These are phyloP conservation scores for Ailuropoda melanoleuca DNA, from an alignment of 2,113 vertebrate genomes.

Conservation along the genomic window DNA sequence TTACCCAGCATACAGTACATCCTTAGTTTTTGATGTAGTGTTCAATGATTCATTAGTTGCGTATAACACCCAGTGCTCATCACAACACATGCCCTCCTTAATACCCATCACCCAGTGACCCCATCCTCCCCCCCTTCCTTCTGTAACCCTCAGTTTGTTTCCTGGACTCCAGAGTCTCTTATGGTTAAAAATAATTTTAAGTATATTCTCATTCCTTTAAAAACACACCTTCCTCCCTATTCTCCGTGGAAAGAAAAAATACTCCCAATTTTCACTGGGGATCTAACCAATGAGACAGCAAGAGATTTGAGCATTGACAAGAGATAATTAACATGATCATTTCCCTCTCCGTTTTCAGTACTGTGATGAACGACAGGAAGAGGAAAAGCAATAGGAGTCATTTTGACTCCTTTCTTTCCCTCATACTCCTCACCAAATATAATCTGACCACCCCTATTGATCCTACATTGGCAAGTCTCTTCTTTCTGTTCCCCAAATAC, in stretches of 20 bases:
- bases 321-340: background rate
- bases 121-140: background rate
- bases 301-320: background rate
- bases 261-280: background rate
- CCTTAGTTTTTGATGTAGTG: background rate
- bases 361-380: background rate
- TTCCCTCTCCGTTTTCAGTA: constrained; percentile 8
- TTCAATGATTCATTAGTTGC: background rate
- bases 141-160: background rate
- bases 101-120: background rate
- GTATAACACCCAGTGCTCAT: background rate
- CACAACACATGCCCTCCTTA: background rate
- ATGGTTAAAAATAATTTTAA: constrained; percentile 8
- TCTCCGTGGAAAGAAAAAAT: background rate
- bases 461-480: background rate
- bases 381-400: background rate
- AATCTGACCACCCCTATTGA: background rate
- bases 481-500: background rate
- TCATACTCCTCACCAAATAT: background rate
- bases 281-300: background rate
- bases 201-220: constrained; percentile 3
- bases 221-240: constrained; percentile 15
- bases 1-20: background rate
- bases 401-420: background rate
- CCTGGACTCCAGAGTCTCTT: no score